These are phyloP conservation scores for Drosophila pseudotalamancana DNA, from an alignment of 2,888 invertebrate genomes.

Conservation along the genomic window DNA sequence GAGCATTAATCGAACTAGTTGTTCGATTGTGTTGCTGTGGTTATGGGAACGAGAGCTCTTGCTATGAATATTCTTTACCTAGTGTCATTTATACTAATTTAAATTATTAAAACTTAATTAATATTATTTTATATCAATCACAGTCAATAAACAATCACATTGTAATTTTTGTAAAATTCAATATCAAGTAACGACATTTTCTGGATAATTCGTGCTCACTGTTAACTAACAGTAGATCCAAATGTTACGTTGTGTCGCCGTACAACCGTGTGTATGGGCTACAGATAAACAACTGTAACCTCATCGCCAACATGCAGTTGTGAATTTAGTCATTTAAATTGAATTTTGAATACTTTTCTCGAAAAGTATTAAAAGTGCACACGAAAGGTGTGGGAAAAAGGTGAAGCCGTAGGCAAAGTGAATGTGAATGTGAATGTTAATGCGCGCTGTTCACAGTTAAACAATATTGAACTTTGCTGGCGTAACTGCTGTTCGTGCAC, in stretches of 20 bases:
- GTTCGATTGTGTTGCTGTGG: too few relatives aligned
- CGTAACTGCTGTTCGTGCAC: constrained; percentile 33
- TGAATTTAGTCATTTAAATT: constrained; percentile 66
- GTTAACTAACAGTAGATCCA: constrained; percentile 18
- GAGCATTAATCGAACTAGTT: too few relatives aligned
- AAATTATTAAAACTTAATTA: too few relatives aligned
- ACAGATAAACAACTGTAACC: constrained; percentile 56
- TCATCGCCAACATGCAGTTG: constrained; percentile 62
- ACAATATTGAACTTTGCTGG: constrained; percentile 18
- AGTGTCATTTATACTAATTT: too few relatives aligned
- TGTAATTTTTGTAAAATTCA: background rate
- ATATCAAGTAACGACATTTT: background rate
- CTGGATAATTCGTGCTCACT: background rate
- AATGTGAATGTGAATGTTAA: constrained; percentile 6
- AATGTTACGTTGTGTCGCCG: constrained; percentile 18
- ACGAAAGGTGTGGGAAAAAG: background rate
- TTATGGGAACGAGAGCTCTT: too few relatives aligned
- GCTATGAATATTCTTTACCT: too few relatives aligned
- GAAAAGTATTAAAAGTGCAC: constrained; percentile 18
- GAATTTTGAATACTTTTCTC: constrained; percentile 57
- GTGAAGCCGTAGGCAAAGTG: constrained; percentile 3
- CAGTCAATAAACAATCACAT: background rate
- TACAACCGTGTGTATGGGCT: constrained; percentile 43
- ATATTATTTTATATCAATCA: too few relatives aligned
- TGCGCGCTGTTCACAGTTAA: constrained; percentile 5